A percentile compares a stretch with the other conserved stretches of the same genome.
phyloP scores from a whole-genome alignment of 2,888 invertebrate species.

The Phortica okadai region DNA sequence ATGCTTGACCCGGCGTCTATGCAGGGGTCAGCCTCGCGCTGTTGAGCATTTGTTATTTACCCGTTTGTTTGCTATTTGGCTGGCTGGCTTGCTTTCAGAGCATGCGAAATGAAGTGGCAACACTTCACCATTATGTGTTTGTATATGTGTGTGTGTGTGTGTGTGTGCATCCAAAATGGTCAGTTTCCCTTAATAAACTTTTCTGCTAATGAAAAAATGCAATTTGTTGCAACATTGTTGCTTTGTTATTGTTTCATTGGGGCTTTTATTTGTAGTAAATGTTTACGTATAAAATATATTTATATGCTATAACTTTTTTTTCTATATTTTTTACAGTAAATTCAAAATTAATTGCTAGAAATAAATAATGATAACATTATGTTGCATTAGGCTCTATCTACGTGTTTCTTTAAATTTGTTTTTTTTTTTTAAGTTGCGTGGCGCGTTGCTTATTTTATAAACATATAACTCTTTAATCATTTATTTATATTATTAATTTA shows the following conservation, averaged over 20 bases:
- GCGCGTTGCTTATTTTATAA: slow-evolving; percentile 35
- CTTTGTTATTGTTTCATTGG: background rate
- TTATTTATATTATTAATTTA: background rate
- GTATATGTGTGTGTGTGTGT: too few species aligned
- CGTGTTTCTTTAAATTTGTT: background rate
- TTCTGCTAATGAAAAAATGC: too few species aligned
- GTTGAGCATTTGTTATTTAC: background rate
- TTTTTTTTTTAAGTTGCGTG: slow-evolving; percentile 57
- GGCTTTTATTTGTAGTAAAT: slow-evolving; percentile 4
- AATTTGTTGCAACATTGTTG: slow-evolving; percentile 34
- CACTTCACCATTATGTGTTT: too few species aligned
- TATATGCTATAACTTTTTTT: slow-evolving; percentile 36
- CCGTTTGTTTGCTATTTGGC: too few species aligned
- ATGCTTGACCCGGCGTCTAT: slow-evolving; percentile 60
- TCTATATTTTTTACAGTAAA: slow-evolving; percentile 57
- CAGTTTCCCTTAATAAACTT: too few species aligned
- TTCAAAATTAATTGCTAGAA: slow-evolving; percentile 48
- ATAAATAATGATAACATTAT: slow-evolving; percentile 37
- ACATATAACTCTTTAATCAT: background rate
- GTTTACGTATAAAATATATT: slow-evolving; percentile 48
- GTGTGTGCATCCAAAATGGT: too few species aligned
- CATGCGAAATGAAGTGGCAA: too few species aligned
- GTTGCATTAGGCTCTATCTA: slow-evolving; percentile 11
- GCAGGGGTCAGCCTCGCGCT: slow-evolving; percentile 39
- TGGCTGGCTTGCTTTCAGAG: too few species aligned